phyloP scores from a whole-genome alignment of 1,140 invertebrate species.

The Ceratoteleas bidentatus region DNA sequence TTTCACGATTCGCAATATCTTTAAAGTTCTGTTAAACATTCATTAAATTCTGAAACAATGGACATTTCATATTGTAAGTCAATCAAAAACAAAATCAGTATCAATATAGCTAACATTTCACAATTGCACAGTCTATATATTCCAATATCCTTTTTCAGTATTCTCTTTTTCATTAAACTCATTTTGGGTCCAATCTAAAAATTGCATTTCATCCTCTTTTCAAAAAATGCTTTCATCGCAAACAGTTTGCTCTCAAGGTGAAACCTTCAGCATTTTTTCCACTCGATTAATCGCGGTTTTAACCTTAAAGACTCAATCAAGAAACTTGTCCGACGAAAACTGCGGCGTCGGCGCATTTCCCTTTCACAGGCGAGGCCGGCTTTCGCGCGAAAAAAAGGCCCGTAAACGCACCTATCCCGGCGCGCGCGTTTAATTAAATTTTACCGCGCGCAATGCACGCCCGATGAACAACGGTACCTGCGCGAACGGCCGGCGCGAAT shows the following conservation, averaged over 20 bases:
- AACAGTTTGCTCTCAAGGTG: not conserved
- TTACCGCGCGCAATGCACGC: conserved; percentile 46
- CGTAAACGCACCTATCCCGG: conserved; percentile 35
- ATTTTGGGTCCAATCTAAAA: too few relatives aligned
- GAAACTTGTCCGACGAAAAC: conserved; percentile 15
- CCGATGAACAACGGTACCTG: conserved; percentile 47
- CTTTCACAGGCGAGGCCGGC: conserved; percentile 30
- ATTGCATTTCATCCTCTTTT: too few relatives aligned
- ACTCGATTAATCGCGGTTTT: conserved; percentile 3
- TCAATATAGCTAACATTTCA: too few relatives aligned
- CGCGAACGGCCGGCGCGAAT: conserved; percentile 34
- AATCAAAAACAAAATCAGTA: too few relatives aligned
- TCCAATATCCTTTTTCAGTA: too few relatives aligned
- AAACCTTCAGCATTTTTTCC: not conserved
- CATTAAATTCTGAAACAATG: too few relatives aligned
- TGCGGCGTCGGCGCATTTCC: conserved; percentile 16
- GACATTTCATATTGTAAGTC: too few relatives aligned
- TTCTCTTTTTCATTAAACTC: too few relatives aligned
- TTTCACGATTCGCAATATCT: too few relatives aligned
- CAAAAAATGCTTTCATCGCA: not conserved
- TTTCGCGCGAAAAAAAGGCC: conserved; percentile 17
- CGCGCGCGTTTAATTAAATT: conserved; percentile 53
- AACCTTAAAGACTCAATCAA: not conserved
- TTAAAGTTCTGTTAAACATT: too few relatives aligned
- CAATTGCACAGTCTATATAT: too few relatives aligned